Evolutionary conservation across 2,888 invertebrate species (phyloP), one percentile per base, ranked within the genome.

Genomic region (Drosophila demipolita): DNA sequence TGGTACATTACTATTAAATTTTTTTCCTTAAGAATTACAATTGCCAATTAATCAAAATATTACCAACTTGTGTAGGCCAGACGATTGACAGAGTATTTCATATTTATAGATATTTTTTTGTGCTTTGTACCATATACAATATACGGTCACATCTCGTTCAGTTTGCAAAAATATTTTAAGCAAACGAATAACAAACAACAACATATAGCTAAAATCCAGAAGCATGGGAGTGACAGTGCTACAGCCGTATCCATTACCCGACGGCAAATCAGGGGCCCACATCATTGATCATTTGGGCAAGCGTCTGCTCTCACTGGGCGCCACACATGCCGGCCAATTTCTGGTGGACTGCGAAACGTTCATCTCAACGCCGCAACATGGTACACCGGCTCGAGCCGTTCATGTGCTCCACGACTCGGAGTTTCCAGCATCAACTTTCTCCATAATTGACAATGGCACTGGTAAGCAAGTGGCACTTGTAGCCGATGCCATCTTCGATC

Each of bases 341-440:
- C 93, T 97, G 58, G 98, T 99, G 0, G 99, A 99, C 91, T 99
- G 99, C 89, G 99, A 99, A 93, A 98, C 98, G 0, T 98, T 97
- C 91, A 96, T 96, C 48, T 97, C 97, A 0, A 95, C 96, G 52
- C 96, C 96, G 1, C 90, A 90, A 7, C 92, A 91, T 70, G 97
- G 96, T 6, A 40, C 81, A 1, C 95, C 95, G 54, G 96, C 96
- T 70, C 95, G 97, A 87, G 96, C 97, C 0, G 96, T 98, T 0
- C 98, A 98, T 93, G 96, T 99, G n/a, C 94, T 99, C 11, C 98
- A 99, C 93, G 98, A 99, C 93, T 98, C 98, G 0, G 99, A 99
- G 91, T 97, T 98, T 91, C 99, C 99, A 0, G 98, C 98, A 0
- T 97, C 98, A 0, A 98, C 98, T 3, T 99, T 98, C 93, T 97